These are phyloP conservation scores for Penelope pileata DNA, from an alignment of 2,113 vertebrate species.

Conservation along the genomic window DNA sequence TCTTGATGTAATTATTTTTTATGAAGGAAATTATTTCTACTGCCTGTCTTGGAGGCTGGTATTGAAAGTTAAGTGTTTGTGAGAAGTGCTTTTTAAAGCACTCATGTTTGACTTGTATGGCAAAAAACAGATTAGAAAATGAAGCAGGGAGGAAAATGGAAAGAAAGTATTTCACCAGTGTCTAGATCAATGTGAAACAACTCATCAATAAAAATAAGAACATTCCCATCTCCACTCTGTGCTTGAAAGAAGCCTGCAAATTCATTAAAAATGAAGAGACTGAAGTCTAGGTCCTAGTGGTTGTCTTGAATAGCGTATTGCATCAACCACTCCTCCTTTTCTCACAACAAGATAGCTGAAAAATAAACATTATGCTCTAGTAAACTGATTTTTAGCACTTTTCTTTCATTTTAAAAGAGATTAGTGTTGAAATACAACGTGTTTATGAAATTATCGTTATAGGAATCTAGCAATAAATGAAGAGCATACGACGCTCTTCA, in stretches of 20 bases:
- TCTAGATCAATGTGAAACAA: not conserved
- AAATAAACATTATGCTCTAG: not conserved
- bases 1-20: slow-evolving; percentile 36
- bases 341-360: not conserved
- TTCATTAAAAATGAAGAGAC: not conserved
- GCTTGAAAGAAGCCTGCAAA: not conserved
- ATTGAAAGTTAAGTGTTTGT: slow-evolving; percentile 43
- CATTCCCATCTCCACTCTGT: not conserved
- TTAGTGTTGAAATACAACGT: not conserved
- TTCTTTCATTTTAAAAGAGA: not conserved
- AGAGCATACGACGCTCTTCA: rapidly evolving
- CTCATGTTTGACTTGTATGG: not conserved
- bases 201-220: not conserved
- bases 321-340: not conserved
- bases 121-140: not conserved
- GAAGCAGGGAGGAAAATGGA: not conserved
- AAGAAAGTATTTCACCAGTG: not conserved
- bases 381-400: not conserved
- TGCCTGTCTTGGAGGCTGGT: slow-evolving; percentile 30
- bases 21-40: slow-evolving; percentile 46
- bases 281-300: rapidly evolving
- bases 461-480: not conserved
- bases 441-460: not conserved
- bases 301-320: not conserved
- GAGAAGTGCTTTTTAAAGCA: slow-evolving; percentile 36